Evolutionary conservation across 1,140 invertebrate genomes (phyloP), one percentile per base, ranked within the genome.

Genomic region (Lucilia cuprina): DNA sequence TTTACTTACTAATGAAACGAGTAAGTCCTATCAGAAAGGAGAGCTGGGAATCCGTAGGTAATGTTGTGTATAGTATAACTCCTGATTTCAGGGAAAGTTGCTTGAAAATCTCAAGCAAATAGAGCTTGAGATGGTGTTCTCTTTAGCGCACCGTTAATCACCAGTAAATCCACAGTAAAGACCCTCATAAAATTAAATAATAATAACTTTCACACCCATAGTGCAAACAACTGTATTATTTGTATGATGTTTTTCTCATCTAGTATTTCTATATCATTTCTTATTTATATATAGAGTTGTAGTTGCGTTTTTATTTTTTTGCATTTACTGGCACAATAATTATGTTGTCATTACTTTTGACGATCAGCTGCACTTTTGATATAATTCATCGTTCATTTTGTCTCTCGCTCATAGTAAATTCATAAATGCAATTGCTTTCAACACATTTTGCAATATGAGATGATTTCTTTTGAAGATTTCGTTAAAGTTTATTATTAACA

Each of bases 301-400:
- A 70, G 65, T 70, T 70, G 49, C 17, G 12, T 65, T 65, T 19
- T 65, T n/a, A 17, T 2, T 70, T 12, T 19, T 70, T 70, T 70
- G 7, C 17, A 19, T 21, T 7, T 70, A 7, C 19, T 70, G n/a
- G 65, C 19, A 70, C 77, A 49, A 19, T 80, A 80, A 80, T 80
- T 80, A 80, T 80, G 77, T 80, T 80, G 77, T 80, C 77, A 80
- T 80, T 80, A 13, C 4, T 41, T 47, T 70, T 49, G 41, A 49
- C 49, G 77, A 49, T 80, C 41, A 13, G 77, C 47, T 50, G 77
- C 77, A 49, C 41, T 80, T 41, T 78, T 70, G 65, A 70, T 70
- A 21, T 12, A 25, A 70, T 70, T 70, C 65, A 70, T 70, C 65
- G 65, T 25, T 70, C 65, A 70, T 60, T 30, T 17, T 41, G 55